Evolutionary conservation across 2,797 vertebrate genomes (phyloP).

Genomic region (Taeniopygia guttata): DNA sequence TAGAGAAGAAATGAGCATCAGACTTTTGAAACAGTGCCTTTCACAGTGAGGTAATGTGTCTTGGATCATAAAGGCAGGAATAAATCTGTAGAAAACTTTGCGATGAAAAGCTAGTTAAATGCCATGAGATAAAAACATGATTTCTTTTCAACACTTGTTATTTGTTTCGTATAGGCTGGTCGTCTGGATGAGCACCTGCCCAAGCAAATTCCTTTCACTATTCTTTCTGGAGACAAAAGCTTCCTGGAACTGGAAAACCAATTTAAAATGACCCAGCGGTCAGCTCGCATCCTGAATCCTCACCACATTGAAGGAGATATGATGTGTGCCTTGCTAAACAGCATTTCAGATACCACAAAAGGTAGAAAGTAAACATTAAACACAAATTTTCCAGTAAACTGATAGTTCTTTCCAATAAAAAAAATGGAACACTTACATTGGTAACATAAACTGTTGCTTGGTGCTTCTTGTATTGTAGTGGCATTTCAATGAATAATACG

Average conservation of each 20-base stretch:
- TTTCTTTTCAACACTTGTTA: neutral
- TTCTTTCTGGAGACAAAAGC: constrained; percentile 83
- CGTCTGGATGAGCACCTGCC: constrained; percentile 80
- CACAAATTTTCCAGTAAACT: neutral
- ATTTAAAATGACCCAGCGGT: constrained; percentile 80
- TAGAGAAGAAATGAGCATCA: neutral
- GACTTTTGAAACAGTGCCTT: neutral
- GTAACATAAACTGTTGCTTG: constrained; percentile 12
- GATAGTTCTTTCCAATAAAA: constrained; percentile 15
- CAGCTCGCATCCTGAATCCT: constrained; percentile 78
- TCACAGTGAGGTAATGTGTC: accelerated
- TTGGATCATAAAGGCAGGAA: neutral
- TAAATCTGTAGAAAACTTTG: neutral
- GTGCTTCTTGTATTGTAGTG: neutral
- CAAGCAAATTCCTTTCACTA: constrained; percentile 83
- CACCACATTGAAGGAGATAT: constrained; percentile 79
- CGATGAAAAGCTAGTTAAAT: neutral
- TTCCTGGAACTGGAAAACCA: constrained; percentile 80
- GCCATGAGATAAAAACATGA: neutral
- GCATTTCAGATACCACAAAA: constrained; percentile 82
- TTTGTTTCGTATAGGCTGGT: constrained; percentile 68
- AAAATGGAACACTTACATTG: constrained; percentile 8
- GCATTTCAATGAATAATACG: neutral
- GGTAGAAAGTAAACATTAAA: constrained; percentile 67
- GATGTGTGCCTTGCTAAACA: constrained; percentile 83